A percentile compares a stretch with the other conserved stretches of the same genome.
These are phyloP conservation scores for Psittacula echo DNA, from an alignment of 2,797 vertebrate species.

Conservation along the genomic window DNA sequence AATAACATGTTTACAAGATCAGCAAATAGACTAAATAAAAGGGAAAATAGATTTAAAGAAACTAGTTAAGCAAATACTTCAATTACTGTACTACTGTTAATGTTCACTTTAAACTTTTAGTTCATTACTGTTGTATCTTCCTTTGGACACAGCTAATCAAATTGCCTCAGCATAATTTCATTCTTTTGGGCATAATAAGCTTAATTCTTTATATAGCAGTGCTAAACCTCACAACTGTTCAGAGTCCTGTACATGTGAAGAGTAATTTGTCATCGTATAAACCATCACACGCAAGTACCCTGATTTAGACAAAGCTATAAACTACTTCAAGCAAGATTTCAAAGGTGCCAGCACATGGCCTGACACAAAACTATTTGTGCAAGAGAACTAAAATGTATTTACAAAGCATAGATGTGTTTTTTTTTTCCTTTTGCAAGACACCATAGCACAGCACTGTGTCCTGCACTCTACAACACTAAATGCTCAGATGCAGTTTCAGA, in stretches of 20 bases:
- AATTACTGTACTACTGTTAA: neutral
- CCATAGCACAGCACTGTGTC: too few species aligned
- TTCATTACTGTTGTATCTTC: neutral
- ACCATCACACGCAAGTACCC: neutral
- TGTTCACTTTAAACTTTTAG: neutral
- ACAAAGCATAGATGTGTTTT: neutral
- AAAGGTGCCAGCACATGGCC: neutral
- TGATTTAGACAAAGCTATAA: neutral
- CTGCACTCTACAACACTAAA: neutral
- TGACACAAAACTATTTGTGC: neutral
- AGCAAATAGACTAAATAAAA: neutral
- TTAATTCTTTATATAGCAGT: constrained; percentile 58
- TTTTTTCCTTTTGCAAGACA: neutral
- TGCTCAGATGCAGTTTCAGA: neutral
- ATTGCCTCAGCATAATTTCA: constrained; percentile 46
- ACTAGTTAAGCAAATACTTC: neutral
- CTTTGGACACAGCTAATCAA: constrained; percentile 35
- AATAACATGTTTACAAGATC: neutral
- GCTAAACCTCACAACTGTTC: constrained; percentile 15
- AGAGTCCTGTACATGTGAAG: neutral
- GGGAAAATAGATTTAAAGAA: neutral
- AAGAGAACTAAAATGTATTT: neutral
- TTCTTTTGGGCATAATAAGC: constrained; percentile 18
- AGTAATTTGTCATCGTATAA: neutral
- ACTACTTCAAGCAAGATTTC: neutral